These are phyloP conservation scores for Sarcophaga rosellei DNA, from an alignment of 2,888 invertebrate genomes.

Conservation along the genomic window DNA sequence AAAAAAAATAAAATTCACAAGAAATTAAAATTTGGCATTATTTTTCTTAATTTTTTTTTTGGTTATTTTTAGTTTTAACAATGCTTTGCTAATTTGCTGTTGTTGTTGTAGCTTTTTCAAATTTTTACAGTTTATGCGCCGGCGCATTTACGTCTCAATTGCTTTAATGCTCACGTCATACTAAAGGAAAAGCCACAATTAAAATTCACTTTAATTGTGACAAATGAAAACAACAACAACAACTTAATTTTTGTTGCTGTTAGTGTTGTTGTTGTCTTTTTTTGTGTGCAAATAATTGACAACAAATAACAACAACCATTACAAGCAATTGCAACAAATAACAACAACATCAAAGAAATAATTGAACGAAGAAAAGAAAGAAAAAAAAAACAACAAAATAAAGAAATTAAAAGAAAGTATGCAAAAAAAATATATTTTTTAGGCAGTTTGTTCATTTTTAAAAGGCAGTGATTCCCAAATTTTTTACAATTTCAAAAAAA, in stretches of 20 bases:
- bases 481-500: background rate
- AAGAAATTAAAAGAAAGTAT: conserved; percentile 37
- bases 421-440: conserved; percentile 40
- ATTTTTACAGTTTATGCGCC: conserved; percentile 41
- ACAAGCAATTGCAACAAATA: background rate
- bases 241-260: conserved; percentile 41
- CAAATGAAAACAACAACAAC: conserved; percentile 32
- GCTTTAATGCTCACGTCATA: conserved; percentile 50
- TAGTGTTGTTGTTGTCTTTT: background rate
- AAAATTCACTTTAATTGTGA: conserved; percentile 51
- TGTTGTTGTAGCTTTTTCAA: background rate
- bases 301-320: background rate
- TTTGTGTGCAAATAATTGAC: conserved; percentile 2
- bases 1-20: background rate
- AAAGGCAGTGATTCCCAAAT: background rate
- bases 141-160: conserved; percentile 55
- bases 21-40: background rate
- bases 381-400: background rate
- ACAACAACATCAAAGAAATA: background rate
- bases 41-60: conserved; percentile 24
- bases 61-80: background rate
- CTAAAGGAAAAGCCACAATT: conserved; percentile 51
- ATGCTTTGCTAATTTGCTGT: background rate
- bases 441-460: background rate
- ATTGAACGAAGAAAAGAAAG: background rate